Evolutionary conservation across 2,888 invertebrate genomes (phyloP).

Genomic region (Spilarctia lutea): DNA sequence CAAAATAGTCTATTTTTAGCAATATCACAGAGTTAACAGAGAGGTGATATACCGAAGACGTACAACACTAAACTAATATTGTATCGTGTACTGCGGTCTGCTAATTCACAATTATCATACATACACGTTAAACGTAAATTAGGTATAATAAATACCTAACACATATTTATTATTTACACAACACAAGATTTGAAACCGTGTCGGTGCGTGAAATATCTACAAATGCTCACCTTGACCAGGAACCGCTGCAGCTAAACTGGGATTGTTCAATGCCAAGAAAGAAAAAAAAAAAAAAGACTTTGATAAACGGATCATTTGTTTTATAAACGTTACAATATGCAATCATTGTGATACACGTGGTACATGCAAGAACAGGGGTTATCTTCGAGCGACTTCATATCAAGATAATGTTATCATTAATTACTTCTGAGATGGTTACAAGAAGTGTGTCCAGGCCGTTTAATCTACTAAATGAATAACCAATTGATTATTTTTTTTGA

Average conservation of each 20-base stretch:
- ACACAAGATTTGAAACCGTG: conserved; percentile 7
- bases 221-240: conserved; percentile 8
- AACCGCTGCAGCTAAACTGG: conserved; percentile 1
- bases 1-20: conserved; percentile 2
- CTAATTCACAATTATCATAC: conserved; percentile 30
- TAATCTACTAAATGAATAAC: no score
- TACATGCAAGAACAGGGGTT: conserved; percentile 16
- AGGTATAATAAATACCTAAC: conserved; percentile 5
- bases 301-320: conserved; percentile 4
- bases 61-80: conserved; percentile 27
- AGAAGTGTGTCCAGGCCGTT: neutral
- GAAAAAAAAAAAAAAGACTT: neutral
- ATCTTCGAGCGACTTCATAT: conserved; percentile 19
- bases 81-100: conserved; percentile 15
- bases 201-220: conserved; percentile 6
- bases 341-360: neutral
- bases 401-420: conserved; percentile 9
- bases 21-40: conserved; percentile 8
- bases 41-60: conserved; percentile 30
- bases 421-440: neutral
- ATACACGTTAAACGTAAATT: conserved; percentile 31
- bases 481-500: no score
- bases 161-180: conserved; percentile 20
- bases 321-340: conserved; percentile 13
- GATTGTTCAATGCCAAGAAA: conserved; percentile 17